Evolutionary conservation across 2,888 invertebrate genomes (phyloP).

Genomic region (Melanostoma scalare): DNA sequence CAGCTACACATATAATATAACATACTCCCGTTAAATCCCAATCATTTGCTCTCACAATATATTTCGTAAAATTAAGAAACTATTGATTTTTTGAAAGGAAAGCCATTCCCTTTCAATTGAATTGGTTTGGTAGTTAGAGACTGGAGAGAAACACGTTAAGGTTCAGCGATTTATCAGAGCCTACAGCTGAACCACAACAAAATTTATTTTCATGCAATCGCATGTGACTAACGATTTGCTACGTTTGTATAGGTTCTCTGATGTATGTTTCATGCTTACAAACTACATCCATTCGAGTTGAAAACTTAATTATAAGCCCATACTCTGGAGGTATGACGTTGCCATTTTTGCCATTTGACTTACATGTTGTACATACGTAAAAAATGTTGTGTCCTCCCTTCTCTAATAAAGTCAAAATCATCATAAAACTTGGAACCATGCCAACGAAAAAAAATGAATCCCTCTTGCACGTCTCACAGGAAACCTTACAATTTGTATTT

Average conservation of each 20-base stretch:
- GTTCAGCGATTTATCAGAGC: slow-evolving; percentile 41
- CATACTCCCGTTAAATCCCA: slow-evolving; percentile 11
- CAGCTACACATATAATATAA: neutral
- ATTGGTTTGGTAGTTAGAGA: neutral
- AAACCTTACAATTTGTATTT: neutral
- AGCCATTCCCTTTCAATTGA: neutral
- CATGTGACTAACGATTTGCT: slow-evolving; percentile 40
- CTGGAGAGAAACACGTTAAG: slow-evolving; percentile 3
- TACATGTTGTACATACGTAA: neutral
- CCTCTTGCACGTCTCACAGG: neutral
- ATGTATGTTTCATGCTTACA: slow-evolving; percentile 3
- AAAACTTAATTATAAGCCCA: slow-evolving; percentile 26
- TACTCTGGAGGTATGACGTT: no score
- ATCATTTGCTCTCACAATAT: slow-evolving; percentile 1
- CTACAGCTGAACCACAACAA: slow-evolving; percentile 23
- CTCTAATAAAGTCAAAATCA: slow-evolving; percentile 8
- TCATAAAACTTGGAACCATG: slow-evolving; percentile 46
- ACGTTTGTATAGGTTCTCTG: neutral
- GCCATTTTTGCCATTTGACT: neutral
- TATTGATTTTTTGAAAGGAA: slow-evolving; percentile 52
- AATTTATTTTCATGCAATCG: slow-evolving; percentile 55
- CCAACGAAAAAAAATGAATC: slow-evolving; percentile 29
- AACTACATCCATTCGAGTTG: slow-evolving; percentile 23
- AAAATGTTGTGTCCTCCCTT: no score
- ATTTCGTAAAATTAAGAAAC: slow-evolving; percentile 49